Conservation (phyloP, 2,113 vertebrate species). For the Melanerpes aurifrons region DNA sequence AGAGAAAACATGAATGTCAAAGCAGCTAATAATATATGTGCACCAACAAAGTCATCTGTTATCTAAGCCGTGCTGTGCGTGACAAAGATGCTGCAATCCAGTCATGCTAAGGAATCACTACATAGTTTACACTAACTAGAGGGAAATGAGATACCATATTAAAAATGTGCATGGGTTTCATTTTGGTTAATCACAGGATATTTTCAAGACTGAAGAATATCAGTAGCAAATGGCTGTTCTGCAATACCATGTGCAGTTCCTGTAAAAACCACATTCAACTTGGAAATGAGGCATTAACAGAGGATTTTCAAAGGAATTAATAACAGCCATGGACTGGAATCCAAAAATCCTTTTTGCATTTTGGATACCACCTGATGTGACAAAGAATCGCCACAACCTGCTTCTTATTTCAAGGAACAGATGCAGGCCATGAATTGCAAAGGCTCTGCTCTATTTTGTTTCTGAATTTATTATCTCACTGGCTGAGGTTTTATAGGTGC, state of each 20-base stretch:
- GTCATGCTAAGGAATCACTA: not conserved
- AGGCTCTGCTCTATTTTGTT: not conserved
- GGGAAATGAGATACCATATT: not conserved
- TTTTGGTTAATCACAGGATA: not conserved
- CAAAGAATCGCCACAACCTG: not conserved
- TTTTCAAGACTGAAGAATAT: conserved; percentile 1
- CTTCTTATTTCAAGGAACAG: conserved; percentile 6
- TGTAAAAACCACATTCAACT: not conserved
- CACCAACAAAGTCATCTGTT: conserved; percentile 66
- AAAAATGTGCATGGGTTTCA: not conserved
- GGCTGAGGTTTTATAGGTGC: not conserved
- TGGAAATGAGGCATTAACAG: conserved; percentile 3
- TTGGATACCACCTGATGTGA: not conserved
- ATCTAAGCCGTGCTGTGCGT: not conserved
- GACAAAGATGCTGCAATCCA: not conserved
- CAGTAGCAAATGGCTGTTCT: not conserved
- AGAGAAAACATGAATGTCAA: conserved; percentile 79
- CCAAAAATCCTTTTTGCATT: not conserved
- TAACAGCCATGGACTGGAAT: not conserved
- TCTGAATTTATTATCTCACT: not conserved
- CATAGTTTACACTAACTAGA: not conserved
- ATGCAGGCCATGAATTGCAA: not conserved
- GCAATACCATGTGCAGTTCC: not conserved
- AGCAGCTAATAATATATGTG: conserved; percentile 68
- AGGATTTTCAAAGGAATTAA: not conserved